Evolutionary conservation across 2,113 vertebrate species (phyloP).

Genomic region (Neoarius graeffei): DNA sequence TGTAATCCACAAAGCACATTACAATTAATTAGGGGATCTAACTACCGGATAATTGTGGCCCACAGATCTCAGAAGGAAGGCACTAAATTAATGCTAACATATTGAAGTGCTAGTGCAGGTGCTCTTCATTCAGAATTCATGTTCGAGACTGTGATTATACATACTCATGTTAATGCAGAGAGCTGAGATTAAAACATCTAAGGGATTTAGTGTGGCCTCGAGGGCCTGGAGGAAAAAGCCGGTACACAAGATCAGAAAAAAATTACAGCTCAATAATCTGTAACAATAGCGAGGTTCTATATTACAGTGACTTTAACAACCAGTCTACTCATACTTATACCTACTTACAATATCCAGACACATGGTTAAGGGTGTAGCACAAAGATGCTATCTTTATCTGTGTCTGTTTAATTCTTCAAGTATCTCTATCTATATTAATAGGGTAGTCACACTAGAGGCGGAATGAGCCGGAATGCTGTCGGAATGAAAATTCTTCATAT

Average conservation of each 20-base stretch:
- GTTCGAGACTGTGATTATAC: slow-evolving; percentile 1
- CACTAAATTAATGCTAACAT: slow-evolving; percentile 21
- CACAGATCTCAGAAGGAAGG: slow-evolving; percentile 1
- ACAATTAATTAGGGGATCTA: slow-evolving; percentile 28
- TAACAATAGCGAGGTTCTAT: neutral
- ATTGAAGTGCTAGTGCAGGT: slow-evolving; percentile 9
- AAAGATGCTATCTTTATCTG: neutral
- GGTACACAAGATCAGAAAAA: neutral
- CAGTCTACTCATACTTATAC: neutral
- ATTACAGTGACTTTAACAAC: neutral
- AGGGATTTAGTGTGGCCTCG: neutral
- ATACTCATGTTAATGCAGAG: neutral
- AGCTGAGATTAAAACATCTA: neutral
- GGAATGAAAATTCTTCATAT: too few species aligned
- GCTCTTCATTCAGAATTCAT: neutral
- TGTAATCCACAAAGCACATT: neutral
- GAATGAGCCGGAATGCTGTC: too few species aligned
- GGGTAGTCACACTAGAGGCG: too few species aligned
- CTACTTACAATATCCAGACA: neutral
- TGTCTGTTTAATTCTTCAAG: neutral
- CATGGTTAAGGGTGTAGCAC: neutral
- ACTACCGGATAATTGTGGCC: neutral
- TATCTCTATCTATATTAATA: neutral
- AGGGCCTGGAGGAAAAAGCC: neutral
- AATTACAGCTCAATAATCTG: neutral